Conservation (phyloP, 2,888 invertebrate species). For the Ceratothoa steindachneri region DNA sequence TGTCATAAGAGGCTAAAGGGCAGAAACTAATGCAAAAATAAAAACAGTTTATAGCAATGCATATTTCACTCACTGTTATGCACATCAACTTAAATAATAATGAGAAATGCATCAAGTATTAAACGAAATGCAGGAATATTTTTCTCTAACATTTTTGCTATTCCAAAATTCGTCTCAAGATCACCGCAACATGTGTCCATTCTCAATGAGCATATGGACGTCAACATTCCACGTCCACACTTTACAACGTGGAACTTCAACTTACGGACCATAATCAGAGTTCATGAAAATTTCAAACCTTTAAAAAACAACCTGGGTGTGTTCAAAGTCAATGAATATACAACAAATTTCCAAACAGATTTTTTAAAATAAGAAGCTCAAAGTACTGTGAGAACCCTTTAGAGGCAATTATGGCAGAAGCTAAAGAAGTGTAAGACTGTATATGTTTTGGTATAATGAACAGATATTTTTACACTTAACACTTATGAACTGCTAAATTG, state of each 20-base stretch:
- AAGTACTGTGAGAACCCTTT: constrained; percentile 21
- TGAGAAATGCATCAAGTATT: constrained; percentile 50
- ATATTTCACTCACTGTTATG: too few species aligned
- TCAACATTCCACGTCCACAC: constrained; percentile 19
- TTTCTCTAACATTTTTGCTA: constrained; percentile 16
- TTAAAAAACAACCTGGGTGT: constrained; percentile 17
- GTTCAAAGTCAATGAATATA: too few species aligned
- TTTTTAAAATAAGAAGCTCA: constrained; percentile 22
- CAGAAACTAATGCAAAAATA: constrained; percentile 49
- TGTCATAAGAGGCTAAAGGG: constrained; percentile 22
- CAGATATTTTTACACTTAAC: constrained; percentile 49
- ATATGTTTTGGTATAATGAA: constrained; percentile 49
- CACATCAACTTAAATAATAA: too few species aligned
- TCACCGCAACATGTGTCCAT: too few species aligned
- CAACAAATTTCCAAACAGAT: constrained; percentile 19
- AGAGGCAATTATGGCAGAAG: constrained; percentile 22
- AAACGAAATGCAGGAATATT: too few species aligned
- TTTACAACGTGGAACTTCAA: constrained; percentile 25
- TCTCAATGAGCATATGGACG: constrained; percentile 15
- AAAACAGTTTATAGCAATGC: too few species aligned
- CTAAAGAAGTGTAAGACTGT: constrained; percentile 49
- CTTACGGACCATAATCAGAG: constrained; percentile 16
- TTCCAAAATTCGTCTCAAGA: constrained; percentile 25
- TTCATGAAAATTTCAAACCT: constrained; percentile 23
- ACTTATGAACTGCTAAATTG: constrained; percentile 49